Evolutionary conservation across 2,888 invertebrate genomes (phyloP).

Genomic region (Aethes cnicana): DNA sequence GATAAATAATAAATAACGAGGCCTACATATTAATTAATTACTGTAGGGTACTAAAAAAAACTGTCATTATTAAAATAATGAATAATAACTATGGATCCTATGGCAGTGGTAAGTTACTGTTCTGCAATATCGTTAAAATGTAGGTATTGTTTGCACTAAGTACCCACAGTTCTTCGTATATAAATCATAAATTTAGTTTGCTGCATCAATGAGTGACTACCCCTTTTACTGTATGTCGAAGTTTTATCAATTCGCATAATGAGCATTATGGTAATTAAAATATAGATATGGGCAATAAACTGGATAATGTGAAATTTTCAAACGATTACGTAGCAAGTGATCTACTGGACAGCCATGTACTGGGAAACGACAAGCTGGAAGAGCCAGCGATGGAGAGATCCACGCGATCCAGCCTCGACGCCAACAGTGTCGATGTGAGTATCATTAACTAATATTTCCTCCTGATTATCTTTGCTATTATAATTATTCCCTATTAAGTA

Average conservation of each 20-base stretch:
- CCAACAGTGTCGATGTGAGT: conserved; percentile 79
- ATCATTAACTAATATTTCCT: conserved; percentile 6
- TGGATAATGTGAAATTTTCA: conserved; percentile 67
- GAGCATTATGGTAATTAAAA: conserved; percentile 62
- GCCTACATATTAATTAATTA: conserved; percentile 14
- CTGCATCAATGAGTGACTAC: conserved; percentile 20
- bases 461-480: background rate
- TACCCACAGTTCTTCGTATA: conserved; percentile 46
- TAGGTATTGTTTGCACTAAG: conserved; percentile 38
- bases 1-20: conserved; percentile 4
- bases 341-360: conserved; percentile 77
- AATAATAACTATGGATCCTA: conserved; percentile 71
- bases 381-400: conserved; percentile 72
- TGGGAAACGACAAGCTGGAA: conserved; percentile 67
- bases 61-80: conserved; percentile 47
- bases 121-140: background rate
- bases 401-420: conserved; percentile 69
- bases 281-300: conserved; percentile 73
- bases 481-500: background rate
- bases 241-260: conserved; percentile 66
- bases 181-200: conserved; percentile 35
- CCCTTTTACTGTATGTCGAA: conserved; percentile 39
- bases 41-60: background rate
- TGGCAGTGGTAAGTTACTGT: conserved; percentile 66
- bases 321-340: conserved; percentile 74